A percentile compares a stretch with the other conserved stretches of the same genome.
These are phyloP conservation scores for Tetramorium parvispinum DNA, from an alignment of 1,140 invertebrate species.

Conservation along the genomic window DNA sequence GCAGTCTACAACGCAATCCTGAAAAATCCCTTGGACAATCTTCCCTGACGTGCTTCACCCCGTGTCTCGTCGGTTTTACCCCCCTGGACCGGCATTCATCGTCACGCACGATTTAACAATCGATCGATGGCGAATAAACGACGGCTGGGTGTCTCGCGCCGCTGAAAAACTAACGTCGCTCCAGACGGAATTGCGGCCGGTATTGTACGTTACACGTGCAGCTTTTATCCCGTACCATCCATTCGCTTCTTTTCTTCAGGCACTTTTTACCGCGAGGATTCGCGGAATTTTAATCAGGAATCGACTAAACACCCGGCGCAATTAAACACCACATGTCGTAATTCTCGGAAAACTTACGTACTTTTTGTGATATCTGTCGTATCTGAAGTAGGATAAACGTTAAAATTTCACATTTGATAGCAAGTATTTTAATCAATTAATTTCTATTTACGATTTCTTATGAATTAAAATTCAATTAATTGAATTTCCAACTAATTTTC, in stretches of 20 bases:
- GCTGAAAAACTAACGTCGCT: conserved; percentile 53
- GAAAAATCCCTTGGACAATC: conserved; percentile 54
- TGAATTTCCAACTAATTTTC: background rate
- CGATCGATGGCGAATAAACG: conserved; percentile 57
- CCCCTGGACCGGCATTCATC: conserved; percentile 36
- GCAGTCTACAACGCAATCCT: conserved; percentile 26
- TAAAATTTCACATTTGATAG: background rate
- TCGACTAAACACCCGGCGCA: conserved; percentile 27
- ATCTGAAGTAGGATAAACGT: background rate
- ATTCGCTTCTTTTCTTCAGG: background rate
- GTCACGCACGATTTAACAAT: conserved; percentile 64
- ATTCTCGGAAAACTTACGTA: background rate
- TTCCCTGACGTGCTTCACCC: conserved; percentile 16
- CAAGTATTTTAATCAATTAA: conserved; percentile 10
- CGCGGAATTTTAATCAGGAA: conserved; percentile 45
- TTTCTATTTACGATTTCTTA: background rate
- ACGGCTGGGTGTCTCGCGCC: background rate
- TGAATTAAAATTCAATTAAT: conserved; percentile 11
- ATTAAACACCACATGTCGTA: conserved; percentile 23
- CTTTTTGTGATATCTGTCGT: conserved; percentile 2
- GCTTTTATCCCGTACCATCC: background rate
- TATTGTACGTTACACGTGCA: conserved; percentile 42
- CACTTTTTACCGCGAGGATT: conserved; percentile 14
- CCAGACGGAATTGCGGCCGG: conserved; percentile 31
- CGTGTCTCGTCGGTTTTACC: conserved; percentile 31